Evolutionary conservation across 2,888 invertebrate species (phyloP).

Genomic region (Drosophila tanythrix): DNA sequence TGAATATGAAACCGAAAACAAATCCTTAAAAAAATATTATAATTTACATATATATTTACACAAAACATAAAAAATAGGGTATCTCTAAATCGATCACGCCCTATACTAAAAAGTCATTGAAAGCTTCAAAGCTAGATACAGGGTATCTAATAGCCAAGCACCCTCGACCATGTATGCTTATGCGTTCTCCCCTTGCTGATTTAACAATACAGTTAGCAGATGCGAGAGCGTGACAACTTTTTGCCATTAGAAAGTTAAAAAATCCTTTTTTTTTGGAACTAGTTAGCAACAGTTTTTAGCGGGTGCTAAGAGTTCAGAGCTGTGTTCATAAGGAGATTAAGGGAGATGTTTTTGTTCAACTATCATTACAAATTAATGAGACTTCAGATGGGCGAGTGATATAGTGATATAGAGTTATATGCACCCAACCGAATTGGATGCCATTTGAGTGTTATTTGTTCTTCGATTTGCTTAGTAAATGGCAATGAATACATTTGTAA

Average conservation of each 20-base stretch:
- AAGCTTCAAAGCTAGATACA: neutral
- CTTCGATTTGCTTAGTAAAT: slow-evolving; percentile 10
- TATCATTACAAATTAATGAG: slow-evolving; percentile 29
- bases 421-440: neutral
- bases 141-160: slow-evolving; percentile 9
- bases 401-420: neutral
- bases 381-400: neutral
- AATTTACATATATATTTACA: neutral
- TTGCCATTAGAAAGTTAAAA: slow-evolving; percentile 63
- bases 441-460: slow-evolving; percentile 12
- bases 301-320: slow-evolving; percentile 8
- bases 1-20: neutral
- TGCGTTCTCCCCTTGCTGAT: slow-evolving; percentile 12
- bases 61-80: neutral
- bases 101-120: neutral
- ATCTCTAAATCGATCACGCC: neutral
- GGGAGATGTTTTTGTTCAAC: slow-evolving; percentile 15
- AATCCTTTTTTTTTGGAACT: slow-evolving; percentile 5
- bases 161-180: neutral
- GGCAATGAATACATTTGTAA: slow-evolving; percentile 11
- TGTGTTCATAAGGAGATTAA: slow-evolving; percentile 38
- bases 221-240: slow-evolving; percentile 66
- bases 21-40: neutral
- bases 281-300: slow-evolving; percentile 11
- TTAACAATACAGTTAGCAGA: slow-evolving; percentile 61